These are phyloP conservation scores for Nebria salina DNA, from an alignment of 2,888 invertebrate species.

Conservation along the genomic window DNA sequence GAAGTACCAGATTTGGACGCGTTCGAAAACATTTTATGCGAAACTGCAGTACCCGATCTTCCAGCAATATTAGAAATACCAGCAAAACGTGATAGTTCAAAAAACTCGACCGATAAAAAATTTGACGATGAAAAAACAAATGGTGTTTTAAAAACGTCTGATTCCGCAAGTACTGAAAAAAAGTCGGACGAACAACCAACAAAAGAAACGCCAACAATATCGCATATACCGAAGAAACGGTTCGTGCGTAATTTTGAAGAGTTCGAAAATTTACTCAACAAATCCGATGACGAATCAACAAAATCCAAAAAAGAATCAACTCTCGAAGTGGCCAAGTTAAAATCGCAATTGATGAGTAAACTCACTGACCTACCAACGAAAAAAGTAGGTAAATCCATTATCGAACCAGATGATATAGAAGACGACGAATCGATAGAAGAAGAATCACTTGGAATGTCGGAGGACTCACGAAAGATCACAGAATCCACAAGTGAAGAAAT, in stretches of 20 bases:
- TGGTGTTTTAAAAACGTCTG: slow-evolving; percentile 30
- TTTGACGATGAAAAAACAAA: slow-evolving; percentile 42
- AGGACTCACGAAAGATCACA: not conserved
- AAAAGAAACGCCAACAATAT: slow-evolving; percentile 33
- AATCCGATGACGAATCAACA: slow-evolving; percentile 35
- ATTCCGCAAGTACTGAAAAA: slow-evolving; percentile 20
- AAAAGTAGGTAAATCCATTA: not conserved
- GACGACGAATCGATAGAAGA: slow-evolving; percentile 25
- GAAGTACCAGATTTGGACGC: slow-evolving; percentile 62
- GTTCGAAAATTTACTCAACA: slow-evolving; percentile 54
- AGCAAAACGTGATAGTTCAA: slow-evolving; percentile 54
- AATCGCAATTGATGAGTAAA: slow-evolving; percentile 57
- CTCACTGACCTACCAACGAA: slow-evolving; percentile 45
- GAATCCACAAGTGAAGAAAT: slow-evolving; percentile 31
- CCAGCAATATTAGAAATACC: slow-evolving; percentile 64
- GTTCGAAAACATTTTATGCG: slow-evolving; percentile 71
- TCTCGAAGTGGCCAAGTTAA: slow-evolving; percentile 55
- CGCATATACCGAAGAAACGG: slow-evolving; percentile 59
- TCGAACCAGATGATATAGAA: not conserved
- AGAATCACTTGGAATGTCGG: not conserved
- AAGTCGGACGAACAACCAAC: slow-evolving; percentile 3
- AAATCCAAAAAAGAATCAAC: slow-evolving; percentile 27
- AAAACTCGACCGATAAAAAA: slow-evolving; percentile 31
- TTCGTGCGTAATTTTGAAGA: slow-evolving; percentile 62
- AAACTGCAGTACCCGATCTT: slow-evolving; percentile 69